A percentile compares a stretch with the other conserved stretches of the same genome.
These are phyloP conservation scores for Penaeus japonicus DNA, from an alignment of 1,140 invertebrate genomes.

Conservation along the genomic window DNA sequence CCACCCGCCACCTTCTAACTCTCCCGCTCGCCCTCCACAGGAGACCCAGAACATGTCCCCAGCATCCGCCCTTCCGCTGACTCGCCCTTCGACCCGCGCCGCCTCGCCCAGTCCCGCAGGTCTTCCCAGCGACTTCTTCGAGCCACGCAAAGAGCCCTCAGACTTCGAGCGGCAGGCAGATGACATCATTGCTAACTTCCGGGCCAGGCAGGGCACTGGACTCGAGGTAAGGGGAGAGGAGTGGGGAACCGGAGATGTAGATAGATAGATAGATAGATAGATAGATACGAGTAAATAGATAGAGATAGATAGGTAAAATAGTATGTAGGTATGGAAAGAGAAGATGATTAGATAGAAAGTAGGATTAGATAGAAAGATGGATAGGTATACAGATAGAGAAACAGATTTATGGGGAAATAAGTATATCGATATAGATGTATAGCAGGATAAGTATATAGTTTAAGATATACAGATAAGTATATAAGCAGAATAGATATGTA, in stretches of 20 bases:
- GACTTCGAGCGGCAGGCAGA: slow-evolving; percentile 59
- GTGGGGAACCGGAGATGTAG: not conserved
- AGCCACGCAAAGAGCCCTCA: slow-evolving; percentile 36
- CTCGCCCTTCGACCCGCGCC: slow-evolving; percentile 53
- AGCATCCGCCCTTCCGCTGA: slow-evolving; percentile 42
- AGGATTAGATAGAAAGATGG: not conserved
- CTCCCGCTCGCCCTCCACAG: not conserved
- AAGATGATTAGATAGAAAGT: not conserved
- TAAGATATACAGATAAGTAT: not conserved
- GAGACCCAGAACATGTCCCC: slow-evolving; percentile 48
- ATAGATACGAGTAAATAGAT: not conserved
- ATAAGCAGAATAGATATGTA: not conserved
- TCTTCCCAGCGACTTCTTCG: slow-evolving; percentile 50
- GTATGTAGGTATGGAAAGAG: not conserved
- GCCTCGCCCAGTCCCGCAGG: slow-evolving; percentile 45
- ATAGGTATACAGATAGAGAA: not conserved
- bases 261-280: not conserved
- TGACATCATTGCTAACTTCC: slow-evolving; percentile 59
- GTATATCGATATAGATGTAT: not conserved
- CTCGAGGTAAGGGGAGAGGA: slow-evolving; percentile 45
- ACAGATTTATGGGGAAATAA: not conserved
- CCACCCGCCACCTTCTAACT: not conserved
- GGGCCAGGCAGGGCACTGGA: slow-evolving; percentile 52
- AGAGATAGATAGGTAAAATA: not conserved
- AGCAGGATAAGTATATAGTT: not conserved